Base-by-base conservation (phyloP, 2,888 invertebrate genomes). In the Morinoia aosen region DNA sequence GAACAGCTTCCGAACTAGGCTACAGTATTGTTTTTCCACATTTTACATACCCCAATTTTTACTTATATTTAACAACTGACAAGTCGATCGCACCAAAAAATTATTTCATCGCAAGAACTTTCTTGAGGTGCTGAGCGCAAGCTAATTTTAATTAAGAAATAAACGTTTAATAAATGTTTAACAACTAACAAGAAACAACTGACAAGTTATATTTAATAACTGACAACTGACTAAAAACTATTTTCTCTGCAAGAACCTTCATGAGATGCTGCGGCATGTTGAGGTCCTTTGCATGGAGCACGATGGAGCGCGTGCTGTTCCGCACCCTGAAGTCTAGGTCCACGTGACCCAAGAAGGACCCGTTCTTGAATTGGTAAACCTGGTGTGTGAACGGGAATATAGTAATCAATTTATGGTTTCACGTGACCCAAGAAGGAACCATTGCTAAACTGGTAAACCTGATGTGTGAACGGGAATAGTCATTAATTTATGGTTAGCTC, bases 311-410 rank as follows among this genome's bases (percentile, higher is more conserved):
- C 10, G 95, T 95, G 95, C 48, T 64, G 33, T 95, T 58, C 40
- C 25, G 33, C 57, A 64, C 95, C 25, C 39, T 16, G 61, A 95
- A 64, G 57, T 61, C 95, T 64, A 95, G n/a, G 64, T 61, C 64
- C 33, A 95, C 95, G 95, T 64, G 64, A n/a, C 95, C 95, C 95
- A 95, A 40, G 39, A 95, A 64, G 11, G 95, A 39, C 33, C 57
- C 58, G 40, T 95, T 95, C 39, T 48, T 64, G 57, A 48, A 95
- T 40, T 95, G 95, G 40, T 95, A 95, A 58, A 95, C 64, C 95
- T 95, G 56, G 16, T 40, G 19, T 14, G 57, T 16, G 48, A 93
- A 93, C 3, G 1, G 19, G n/a, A 39, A 25, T 90, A 25, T 90
- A 25, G 33, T 25, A 2, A 64, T 7, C 2, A 48, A 48, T 48